A percentile compares a stretch with the other conserved stretches of the same genome.
Evolutionary conservation across 1,140 invertebrate genomes (phyloP).

Genomic region (Anastrepha obliqua): DNA sequence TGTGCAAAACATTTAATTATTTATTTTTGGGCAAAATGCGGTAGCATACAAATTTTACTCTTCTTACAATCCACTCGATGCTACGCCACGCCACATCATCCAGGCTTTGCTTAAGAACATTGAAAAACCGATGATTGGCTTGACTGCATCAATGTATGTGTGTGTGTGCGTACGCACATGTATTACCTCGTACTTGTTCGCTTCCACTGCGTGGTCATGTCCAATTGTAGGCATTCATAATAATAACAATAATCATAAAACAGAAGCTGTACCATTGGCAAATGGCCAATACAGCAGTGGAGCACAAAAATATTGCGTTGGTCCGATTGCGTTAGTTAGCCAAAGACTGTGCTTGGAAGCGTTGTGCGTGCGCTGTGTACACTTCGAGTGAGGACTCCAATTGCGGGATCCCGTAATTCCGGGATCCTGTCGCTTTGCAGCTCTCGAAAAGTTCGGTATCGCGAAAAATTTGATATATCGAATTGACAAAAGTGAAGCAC

Average conservation of each 20-base stretch:
- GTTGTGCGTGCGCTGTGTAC: background rate
- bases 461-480: too few relatives aligned
- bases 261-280: slow-evolving; percentile 41
- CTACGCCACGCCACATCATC: slow-evolving; percentile 5
- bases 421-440: too few relatives aligned
- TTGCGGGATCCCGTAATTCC: too few relatives aligned
- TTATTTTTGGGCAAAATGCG: slow-evolving; percentile 49
- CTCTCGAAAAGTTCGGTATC: too few relatives aligned
- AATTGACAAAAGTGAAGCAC: too few relatives aligned
- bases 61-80: background rate
- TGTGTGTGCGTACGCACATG: background rate
- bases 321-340: slow-evolving; percentile 5
- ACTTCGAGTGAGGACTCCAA: background rate
- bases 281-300: background rate
- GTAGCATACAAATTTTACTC: slow-evolving; percentile 37
- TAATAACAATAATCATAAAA: slow-evolving; percentile 53
- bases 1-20: slow-evolving; percentile 50
- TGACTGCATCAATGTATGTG: background rate
- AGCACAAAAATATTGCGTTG: background rate
- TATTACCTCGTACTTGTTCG: background rate
- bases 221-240: slow-evolving; percentile 49
- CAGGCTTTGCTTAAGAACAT: slow-evolving; percentile 42
- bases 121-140: background rate
- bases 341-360: background rate
- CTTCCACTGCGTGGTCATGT: background rate